Evolutionary conservation across 2,888 invertebrate genomes (phyloP).

Genomic region (Cyclophora punctaria): DNA sequence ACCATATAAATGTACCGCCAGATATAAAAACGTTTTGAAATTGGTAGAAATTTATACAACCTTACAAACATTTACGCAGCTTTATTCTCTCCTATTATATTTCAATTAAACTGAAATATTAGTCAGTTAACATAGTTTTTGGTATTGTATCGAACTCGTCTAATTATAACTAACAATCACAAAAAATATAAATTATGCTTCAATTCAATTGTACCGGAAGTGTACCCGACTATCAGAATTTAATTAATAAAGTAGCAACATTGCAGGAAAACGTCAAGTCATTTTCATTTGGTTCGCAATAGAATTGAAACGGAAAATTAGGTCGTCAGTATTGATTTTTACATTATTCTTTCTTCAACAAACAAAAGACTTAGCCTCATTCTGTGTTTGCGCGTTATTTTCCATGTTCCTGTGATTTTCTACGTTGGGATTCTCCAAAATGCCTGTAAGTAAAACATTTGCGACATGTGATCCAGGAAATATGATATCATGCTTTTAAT

Average conservation of each 20-base stretch:
- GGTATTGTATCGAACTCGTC: too few relatives aligned
- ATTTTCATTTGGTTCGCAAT: conserved; percentile 39
- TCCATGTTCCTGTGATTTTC: conserved; percentile 35
- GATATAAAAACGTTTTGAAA: too few relatives aligned
- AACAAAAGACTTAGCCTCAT: conserved; percentile 42
- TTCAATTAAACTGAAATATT: too few relatives aligned
- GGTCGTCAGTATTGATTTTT: conserved; percentile 68
- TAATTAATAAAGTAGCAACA: conserved; percentile 24
- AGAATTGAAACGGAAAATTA: conserved; percentile 51
- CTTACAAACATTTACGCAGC: too few relatives aligned
- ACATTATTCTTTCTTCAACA: conserved; percentile 43
- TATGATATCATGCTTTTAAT: conserved; percentile 15
- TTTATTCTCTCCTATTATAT: too few relatives aligned
- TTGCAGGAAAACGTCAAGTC: conserved; percentile 35
- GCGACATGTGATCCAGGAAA: conserved; percentile 48
- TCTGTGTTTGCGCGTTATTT: conserved; percentile 29
- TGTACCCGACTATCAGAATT: not conserved
- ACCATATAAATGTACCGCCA: too few relatives aligned
- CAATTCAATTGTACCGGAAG: conserved; percentile 2
- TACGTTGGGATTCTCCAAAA: conserved; percentile 36
- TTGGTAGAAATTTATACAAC: too few relatives aligned
- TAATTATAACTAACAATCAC: too few relatives aligned
- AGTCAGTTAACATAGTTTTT: too few relatives aligned
- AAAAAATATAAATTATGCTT: too few relatives aligned
- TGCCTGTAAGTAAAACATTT: conserved; percentile 55